phyloP scores from a whole-genome alignment of 2,797 vertebrate species.

The Rousettus madagascariensis region DNA sequence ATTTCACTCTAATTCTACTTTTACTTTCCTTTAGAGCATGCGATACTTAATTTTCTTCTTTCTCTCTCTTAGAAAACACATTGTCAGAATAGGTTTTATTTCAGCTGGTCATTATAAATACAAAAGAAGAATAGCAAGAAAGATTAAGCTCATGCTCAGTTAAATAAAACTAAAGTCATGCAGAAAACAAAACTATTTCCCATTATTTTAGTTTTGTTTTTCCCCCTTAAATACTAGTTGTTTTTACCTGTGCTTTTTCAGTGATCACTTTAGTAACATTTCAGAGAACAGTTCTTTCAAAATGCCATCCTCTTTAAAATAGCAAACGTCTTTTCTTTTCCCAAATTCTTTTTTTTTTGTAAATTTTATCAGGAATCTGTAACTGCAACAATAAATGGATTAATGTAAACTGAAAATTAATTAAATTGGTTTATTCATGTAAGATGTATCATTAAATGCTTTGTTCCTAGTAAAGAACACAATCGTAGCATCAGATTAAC shows the following conservation, averaged over 20 bases:
- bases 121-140: not conserved
- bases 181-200: not conserved
- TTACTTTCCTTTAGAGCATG: not conserved
- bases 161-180: not conserved
- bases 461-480: constrained; percentile 59
- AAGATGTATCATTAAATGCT: constrained; percentile 74
- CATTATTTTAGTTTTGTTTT: not conserved
- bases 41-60: not conserved
- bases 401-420: constrained; percentile 76
- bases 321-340: constrained; percentile 55
- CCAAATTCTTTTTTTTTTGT: constrained; percentile 53
- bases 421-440: constrained; percentile 60
- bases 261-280: not conserved
- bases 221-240: not conserved
- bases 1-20: not conserved
- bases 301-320: constrained; percentile 56
- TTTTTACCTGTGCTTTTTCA: not conserved
- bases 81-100: not conserved
- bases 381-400: constrained; percentile 35
- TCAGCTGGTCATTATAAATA: not conserved
- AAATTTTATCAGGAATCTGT: constrained; percentile 59
- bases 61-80: not conserved
- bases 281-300: constrained; percentile 56
- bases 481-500: constrained; percentile 46
- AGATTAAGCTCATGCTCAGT: not conserved